These are phyloP conservation scores for Chrysomela aeneicollis DNA, from an alignment of 2,888 invertebrate genomes.

Conservation along the genomic window DNA sequence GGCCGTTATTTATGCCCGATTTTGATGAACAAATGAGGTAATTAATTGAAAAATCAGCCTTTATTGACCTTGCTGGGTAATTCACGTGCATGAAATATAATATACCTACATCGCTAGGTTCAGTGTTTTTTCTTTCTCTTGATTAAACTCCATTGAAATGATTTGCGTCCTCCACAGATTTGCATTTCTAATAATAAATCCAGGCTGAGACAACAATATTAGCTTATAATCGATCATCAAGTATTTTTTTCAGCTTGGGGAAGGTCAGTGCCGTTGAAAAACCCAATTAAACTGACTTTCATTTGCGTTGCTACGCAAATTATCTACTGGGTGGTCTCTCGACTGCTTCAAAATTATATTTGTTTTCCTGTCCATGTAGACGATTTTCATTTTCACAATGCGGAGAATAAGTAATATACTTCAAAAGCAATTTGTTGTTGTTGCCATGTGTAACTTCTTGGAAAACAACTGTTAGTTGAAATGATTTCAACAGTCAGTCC, in stretches of 20 bases:
- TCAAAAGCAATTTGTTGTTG: not conserved
- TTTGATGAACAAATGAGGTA: no score
- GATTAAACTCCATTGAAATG: not conserved
- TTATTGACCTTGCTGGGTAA: no score
- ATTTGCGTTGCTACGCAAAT: not conserved
- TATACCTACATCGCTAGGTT: not conserved
- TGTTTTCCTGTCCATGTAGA: no score
- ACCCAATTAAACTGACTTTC: not conserved
- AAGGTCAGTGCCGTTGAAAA: slow-evolving; percentile 25
- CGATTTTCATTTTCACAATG: no score
- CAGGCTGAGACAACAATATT: not conserved
- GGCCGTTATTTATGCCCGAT: no score
- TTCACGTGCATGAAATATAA: no score
- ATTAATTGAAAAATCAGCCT: no score
- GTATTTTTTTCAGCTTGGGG: slow-evolving; percentile 15
- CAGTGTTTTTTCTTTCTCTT: not conserved
- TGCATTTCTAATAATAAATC: slow-evolving; percentile 25
- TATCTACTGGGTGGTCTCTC: not conserved
- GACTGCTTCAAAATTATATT: no score
- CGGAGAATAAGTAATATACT: no score
- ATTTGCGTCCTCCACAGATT: slow-evolving; percentile 21
- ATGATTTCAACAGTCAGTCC: not conserved
- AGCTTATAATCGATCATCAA: not conserved
- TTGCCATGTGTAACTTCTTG: not conserved
- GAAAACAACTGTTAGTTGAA: not conserved